Evolutionary conservation across 1,140 invertebrate genomes (phyloP).

Genomic region (Melitaea cinxia): DNA sequence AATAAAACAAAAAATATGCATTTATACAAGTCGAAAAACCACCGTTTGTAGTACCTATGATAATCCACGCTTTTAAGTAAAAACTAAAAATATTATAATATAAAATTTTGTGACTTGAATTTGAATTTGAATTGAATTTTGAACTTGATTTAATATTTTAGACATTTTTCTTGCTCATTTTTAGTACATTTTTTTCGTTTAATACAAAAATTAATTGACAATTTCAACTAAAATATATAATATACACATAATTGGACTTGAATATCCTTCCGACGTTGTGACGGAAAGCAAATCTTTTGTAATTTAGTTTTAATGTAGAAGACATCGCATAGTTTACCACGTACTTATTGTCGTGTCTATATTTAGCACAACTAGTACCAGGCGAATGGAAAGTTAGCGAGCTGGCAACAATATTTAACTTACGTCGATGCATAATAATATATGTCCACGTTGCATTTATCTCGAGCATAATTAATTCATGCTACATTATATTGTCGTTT

Average conservation of each 20-base stretch:
- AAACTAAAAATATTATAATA: too few relatives aligned
- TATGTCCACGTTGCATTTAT: slow-evolving; percentile 3
- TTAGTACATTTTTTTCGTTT: too few relatives aligned
- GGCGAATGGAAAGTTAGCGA: slow-evolving; percentile 78
- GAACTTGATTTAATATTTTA: too few relatives aligned
- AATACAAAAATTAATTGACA: too few relatives aligned
- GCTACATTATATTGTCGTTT: slow-evolving; percentile 9
- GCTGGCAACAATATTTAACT: slow-evolving; percentile 67
- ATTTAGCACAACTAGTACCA: slow-evolving; percentile 71
- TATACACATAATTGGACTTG: not conserved
- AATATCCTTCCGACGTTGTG: not conserved
- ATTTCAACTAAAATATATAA: too few relatives aligned
- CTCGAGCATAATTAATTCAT: slow-evolving; percentile 12
- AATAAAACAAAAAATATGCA: too few relatives aligned
- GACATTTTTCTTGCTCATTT: too few relatives aligned
- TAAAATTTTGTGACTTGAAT: too few relatives aligned
- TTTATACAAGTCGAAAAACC: too few relatives aligned
- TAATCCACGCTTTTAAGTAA: too few relatives aligned
- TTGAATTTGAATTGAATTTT: too few relatives aligned
- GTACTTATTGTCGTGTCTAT: slow-evolving; percentile 70
- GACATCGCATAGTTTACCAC: slow-evolving; percentile 53
- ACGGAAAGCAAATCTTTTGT: not conserved
- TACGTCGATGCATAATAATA: slow-evolving; percentile 44
- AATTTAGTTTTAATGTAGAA: slow-evolving; percentile 5
- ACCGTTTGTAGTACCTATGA: too few relatives aligned